These are phyloP conservation scores for Gambusia affinis DNA, from an alignment of 2,113 vertebrate species.

Conservation along the genomic window DNA sequence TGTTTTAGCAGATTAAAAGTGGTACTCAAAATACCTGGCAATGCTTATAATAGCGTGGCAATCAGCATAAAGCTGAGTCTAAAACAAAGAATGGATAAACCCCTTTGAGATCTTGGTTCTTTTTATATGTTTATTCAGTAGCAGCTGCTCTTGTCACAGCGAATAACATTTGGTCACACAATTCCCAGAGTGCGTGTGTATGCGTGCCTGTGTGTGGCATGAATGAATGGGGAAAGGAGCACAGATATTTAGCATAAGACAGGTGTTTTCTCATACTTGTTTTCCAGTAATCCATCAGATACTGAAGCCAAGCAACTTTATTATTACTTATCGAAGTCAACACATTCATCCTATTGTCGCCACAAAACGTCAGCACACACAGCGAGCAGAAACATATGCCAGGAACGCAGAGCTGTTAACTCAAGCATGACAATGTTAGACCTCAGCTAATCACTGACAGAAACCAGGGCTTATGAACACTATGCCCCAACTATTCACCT, in stretches of 20 bases:
- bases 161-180: conserved; percentile 12
- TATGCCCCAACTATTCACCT: conserved; percentile 32
- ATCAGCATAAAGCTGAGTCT: background rate
- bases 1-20: background rate
- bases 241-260: conserved; percentile 8
- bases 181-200: background rate
- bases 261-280: conserved; percentile 23
- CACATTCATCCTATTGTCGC: conserved; percentile 4
- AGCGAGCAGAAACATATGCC: conserved; percentile 20
- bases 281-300: conserved; percentile 37
- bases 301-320: conserved; percentile 41
- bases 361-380: conserved; percentile 21
- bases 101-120: background rate
- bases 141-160: conserved; percentile 13
- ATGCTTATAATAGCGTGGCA: background rate
- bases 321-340: conserved; percentile 8
- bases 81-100: background rate
- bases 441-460: conserved; percentile 28
- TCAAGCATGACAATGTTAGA: conserved; percentile 35
- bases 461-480: conserved; percentile 23
- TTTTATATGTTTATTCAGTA: background rate
- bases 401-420: conserved; percentile 30
- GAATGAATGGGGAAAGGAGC: background rate
- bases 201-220: background rate
- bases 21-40: background rate